A percentile compares a stretch with the other conserved stretches of the same genome.
Evolutionary conservation across 2,888 invertebrate genomes (phyloP).

Genomic region (Xylocampa areola): DNA sequence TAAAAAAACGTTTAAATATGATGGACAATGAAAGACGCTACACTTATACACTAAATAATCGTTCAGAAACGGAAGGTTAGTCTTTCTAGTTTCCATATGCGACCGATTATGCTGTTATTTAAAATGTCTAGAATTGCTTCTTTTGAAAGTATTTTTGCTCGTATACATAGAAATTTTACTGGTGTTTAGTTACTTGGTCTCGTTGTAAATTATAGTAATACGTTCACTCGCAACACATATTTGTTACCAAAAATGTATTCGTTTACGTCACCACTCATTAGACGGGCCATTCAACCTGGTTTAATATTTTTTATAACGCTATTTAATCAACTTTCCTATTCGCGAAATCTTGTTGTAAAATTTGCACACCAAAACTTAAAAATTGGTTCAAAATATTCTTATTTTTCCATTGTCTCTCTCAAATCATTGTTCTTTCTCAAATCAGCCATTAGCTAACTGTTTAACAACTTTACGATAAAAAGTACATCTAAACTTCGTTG

Average conservation of each 20-base stretch:
- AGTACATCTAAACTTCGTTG: background rate
- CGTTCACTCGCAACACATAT: slow-evolving; percentile 45
- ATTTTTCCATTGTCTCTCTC: too few species aligned
- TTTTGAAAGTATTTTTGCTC: slow-evolving; percentile 37
- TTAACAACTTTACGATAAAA: background rate
- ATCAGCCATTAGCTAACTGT: background rate
- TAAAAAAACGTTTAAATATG: slow-evolving; percentile 19
- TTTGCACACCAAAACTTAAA: background rate
- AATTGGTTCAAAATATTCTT: background rate
- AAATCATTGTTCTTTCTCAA: background rate
- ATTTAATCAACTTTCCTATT: slow-evolving; percentile 27
- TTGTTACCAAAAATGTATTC: slow-evolving; percentile 64
- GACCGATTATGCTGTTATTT: slow-evolving; percentile 14
- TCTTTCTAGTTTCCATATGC: slow-evolving; percentile 20
- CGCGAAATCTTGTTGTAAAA: slow-evolving; percentile 35
- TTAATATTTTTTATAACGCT: slow-evolving; percentile 53
- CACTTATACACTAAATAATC: slow-evolving; percentile 23
- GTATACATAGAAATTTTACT: slow-evolving; percentile 33
- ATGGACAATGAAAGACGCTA: slow-evolving; percentile 37
- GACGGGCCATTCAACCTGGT: slow-evolving; percentile 72
- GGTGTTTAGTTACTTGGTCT: slow-evolving; percentile 30
- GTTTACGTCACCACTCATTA: slow-evolving; percentile 75
- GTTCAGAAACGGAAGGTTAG: slow-evolving; percentile 43
- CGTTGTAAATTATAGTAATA: slow-evolving; percentile 35
- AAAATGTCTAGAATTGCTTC: slow-evolving; percentile 19